phyloP scores from a whole-genome alignment of 2,888 invertebrate genomes.

The Steromphala cineraria region DNA sequence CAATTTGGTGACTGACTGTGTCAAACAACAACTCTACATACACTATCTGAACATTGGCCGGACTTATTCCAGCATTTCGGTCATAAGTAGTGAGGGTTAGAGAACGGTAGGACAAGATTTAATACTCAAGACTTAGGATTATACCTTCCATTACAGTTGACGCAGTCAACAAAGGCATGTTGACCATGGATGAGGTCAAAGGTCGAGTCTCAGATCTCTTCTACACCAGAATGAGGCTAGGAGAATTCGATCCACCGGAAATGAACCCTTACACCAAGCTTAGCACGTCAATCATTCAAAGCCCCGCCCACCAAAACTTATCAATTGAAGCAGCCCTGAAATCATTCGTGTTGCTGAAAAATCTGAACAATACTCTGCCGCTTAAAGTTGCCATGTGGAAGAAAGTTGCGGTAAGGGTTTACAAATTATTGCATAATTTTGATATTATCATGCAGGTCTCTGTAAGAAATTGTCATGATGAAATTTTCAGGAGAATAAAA shows the following conservation, averaged over 20 bases:
- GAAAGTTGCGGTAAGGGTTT: slow-evolving; percentile 40
- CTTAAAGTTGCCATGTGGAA: slow-evolving; percentile 24
- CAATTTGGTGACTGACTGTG: too few relatives aligned
- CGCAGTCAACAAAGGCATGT: background rate
- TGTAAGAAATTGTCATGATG: too few relatives aligned
- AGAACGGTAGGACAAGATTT: too few relatives aligned
- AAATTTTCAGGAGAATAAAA: too few relatives aligned
- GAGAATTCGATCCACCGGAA: slow-evolving; percentile 40
- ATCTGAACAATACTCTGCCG: slow-evolving; percentile 35
- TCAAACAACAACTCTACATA: too few relatives aligned
- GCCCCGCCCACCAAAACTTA: slow-evolving; percentile 40
- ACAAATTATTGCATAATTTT: too few relatives aligned
- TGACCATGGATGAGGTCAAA: slow-evolving; percentile 11
- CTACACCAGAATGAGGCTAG: slow-evolving; percentile 26
- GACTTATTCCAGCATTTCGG: too few relatives aligned
- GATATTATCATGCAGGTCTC: too few relatives aligned
- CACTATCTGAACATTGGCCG: too few relatives aligned
- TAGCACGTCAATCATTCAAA: slow-evolving; percentile 45
- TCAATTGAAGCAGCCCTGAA: slow-evolving; percentile 46
- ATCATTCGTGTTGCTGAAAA: slow-evolving; percentile 56
- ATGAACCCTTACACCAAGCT: slow-evolving; percentile 54
- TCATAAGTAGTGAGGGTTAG: too few relatives aligned
- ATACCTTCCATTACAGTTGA: background rate
- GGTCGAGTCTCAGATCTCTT: slow-evolving; percentile 33
- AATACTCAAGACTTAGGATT: too few relatives aligned